Evolutionary conservation across 2,113 vertebrate species (phyloP).

Genomic region (Sinocyclocheilus maitianheensis): DNA sequence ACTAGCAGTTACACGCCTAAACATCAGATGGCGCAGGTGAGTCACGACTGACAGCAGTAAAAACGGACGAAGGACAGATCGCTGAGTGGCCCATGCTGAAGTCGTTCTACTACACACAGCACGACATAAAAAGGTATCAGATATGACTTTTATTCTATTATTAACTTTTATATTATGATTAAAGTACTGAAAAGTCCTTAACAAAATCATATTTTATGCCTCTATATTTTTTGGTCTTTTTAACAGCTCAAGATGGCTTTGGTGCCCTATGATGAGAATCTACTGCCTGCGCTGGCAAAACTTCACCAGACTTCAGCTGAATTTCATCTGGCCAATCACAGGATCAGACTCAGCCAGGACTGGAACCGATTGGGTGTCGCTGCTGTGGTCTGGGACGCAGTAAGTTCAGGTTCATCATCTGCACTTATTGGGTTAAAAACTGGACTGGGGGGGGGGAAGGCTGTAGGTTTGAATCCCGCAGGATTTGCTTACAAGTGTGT

Average conservation of each 20-base stretch:
- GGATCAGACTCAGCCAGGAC: slow-evolving; percentile 83
- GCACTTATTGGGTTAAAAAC: background rate
- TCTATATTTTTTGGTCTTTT: background rate
- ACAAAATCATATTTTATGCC: too few species aligned
- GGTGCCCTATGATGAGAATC: slow-evolving; percentile 81
- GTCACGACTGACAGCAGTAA: background rate
- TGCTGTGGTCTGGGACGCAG: slow-evolving; percentile 95
- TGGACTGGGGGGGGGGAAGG: too few species aligned
- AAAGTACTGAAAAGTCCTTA: too few species aligned
- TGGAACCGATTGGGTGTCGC: slow-evolving; percentile 91
- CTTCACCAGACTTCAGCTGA: slow-evolving; percentile 81
- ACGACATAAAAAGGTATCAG: background rate
- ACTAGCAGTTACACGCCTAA: background rate
- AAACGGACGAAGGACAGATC: background rate
- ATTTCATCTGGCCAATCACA: slow-evolving; percentile 80
- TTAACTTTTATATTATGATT: background rate
- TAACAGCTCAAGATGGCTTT: slow-evolving; percentile 80
- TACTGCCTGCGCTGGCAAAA: slow-evolving; percentile 74
- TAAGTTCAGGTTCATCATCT: slow-evolving; percentile 64
- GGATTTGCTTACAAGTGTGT: background rate
- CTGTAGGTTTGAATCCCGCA: background rate
- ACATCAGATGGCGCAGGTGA: background rate
- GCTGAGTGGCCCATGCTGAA: background rate
- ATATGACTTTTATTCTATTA: background rate
- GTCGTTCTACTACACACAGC: background rate